Base-by-base conservation (phyloP, 1,140 invertebrate species). In the Hestina assimilis region DNA sequence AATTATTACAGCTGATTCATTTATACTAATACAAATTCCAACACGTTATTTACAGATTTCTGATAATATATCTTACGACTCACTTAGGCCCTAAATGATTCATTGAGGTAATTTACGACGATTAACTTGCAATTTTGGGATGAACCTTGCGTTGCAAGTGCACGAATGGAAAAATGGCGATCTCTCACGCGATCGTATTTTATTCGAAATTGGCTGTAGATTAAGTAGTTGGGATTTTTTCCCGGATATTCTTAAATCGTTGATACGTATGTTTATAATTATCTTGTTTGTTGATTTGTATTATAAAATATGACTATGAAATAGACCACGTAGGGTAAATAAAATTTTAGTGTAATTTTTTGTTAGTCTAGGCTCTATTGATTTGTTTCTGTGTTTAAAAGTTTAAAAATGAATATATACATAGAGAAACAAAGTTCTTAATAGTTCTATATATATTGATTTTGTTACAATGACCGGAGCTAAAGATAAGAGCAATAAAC, bases 51-150 rank as follows among this genome's bases (percentile, higher is more conserved):
- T 9, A 38, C 17, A 6, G 8, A 14, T 9, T 19, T 38, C 11
- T 19, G 15, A 4, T 38, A n/a, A 3, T 58, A 53, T 38, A 53
- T 59, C 51, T 45, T 38, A 56, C 48, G 58, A 57, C 72, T 72
- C 59, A 67, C 63, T 75, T 59, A 65, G 58, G 53, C 53, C 41
- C 23, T 64, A 59, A 72, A 81, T 81, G 74, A 79, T 76, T 52
- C 73, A 75, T 73, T 11, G 59, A 9, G 14, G 62, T 77, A 60
- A 75, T 79, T 71, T 70, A 72, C 50, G 55, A 62, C 69, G 73
- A 83, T 83, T 83, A 83, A 81, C 75, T 83, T 81, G 77, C 75
- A 80, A 65, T 77, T 79, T 75, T 55, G 62, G 52, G 64, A 68
- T 63, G 63, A 68, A 65, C 73, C 69, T 53, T 58, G 54, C 50